Base-by-base conservation (phyloP, 2,888 invertebrate species). In the Hypomecis punctinalis region DNA sequence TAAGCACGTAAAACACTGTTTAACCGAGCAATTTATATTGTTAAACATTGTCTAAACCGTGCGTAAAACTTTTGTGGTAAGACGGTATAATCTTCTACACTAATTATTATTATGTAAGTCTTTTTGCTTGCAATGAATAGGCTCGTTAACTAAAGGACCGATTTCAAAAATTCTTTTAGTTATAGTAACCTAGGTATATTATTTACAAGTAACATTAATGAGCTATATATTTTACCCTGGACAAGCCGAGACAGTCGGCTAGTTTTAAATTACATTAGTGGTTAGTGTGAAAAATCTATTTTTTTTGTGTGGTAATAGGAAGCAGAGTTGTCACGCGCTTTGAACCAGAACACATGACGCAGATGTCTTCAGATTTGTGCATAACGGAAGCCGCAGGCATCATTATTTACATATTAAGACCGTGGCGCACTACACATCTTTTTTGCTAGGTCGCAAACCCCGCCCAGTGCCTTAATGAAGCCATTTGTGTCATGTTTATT, bases 401-500 rank as follows among this genome's bases (percentile, higher is more conserved):
- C 91, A 90, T 92, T 91, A 91, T 89, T 88, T 90, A 90, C 85
- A 87, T 90, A 90, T 90, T 90, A 90, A 86, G 83, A 83, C 73
- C 79, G 79, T 76, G 71, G 70, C 82, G 82, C 82, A 83, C 85
- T 82, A 84, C 78, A 82, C 79, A 81, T 82, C 78, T 88, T 92
- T 92, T 91, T 91, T 89, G 88, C 85, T 87, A 85, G 82, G 72
- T 79, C 81, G 75, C 83, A 83, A 81, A 83, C 86, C 77, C 88
- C 89, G 88, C 89, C 89, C 81, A 80, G 76, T 72, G 80, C 80
- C 81, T 86, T 93, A 93, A 92, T 93, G 91, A 92, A 92, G 88
- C 85, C 86, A 86, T 93, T 93, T 89, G 78, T 83, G 91, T 92
- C 92, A 91, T 85, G 84, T 91, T 91, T 92, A 91, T 91, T 88